Percentiles rank a stretch among this genome's conserved stretches.
These are phyloP conservation scores for Aurelia sp. DNA, from an alignment of 30 jellyfish, hydroid and myxozoan species.

Conservation along the genomic window DNA sequence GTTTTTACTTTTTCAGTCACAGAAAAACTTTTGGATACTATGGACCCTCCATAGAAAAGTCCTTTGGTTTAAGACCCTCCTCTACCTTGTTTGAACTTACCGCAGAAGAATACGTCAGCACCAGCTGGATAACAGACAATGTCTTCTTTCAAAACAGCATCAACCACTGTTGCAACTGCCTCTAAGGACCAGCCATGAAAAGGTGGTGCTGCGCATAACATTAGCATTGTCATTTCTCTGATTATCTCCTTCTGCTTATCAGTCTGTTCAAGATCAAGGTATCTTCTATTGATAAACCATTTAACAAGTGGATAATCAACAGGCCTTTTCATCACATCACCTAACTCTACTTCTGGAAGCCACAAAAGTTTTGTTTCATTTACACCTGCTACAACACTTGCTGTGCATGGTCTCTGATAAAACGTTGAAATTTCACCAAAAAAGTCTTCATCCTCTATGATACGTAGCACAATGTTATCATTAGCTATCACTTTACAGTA, in stretches of 20 bases:
- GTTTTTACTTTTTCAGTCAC: too few species aligned
- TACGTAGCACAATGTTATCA: conserved; percentile 17
- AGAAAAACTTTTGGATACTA: too few species aligned
- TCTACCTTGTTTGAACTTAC: background rate
- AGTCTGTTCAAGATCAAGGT: conserved; percentile 48
- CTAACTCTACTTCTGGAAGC: conserved; percentile 21
- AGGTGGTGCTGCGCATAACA: conserved; percentile 36
- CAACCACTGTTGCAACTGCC: conserved; percentile 28
- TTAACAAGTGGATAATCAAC: conserved; percentile 38
- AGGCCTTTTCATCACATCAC: conserved; percentile 14
- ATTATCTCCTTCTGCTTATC: conserved; percentile 12
- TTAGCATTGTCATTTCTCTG: background rate
- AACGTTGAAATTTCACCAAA: conserved; percentile 81
- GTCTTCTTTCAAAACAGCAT: conserved; percentile 2
- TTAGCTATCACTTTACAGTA: conserved; percentile 48
- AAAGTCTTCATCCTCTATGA: conserved; percentile 50
- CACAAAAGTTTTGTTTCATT: conserved; percentile 42
- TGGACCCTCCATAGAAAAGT: too few species aligned
- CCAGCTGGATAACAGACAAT: conserved; percentile 60
- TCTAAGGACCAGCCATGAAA: conserved; percentile 67
- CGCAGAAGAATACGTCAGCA: conserved; percentile 40
- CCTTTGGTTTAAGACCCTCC: too few species aligned
- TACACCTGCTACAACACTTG: conserved; percentile 53
- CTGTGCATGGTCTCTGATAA: conserved; percentile 64
- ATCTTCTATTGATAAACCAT: conserved; percentile 52